These are phyloP conservation scores for Drosophila subobscura DNA, from an alignment of 1,140 invertebrate species.

Conservation along the genomic window DNA sequence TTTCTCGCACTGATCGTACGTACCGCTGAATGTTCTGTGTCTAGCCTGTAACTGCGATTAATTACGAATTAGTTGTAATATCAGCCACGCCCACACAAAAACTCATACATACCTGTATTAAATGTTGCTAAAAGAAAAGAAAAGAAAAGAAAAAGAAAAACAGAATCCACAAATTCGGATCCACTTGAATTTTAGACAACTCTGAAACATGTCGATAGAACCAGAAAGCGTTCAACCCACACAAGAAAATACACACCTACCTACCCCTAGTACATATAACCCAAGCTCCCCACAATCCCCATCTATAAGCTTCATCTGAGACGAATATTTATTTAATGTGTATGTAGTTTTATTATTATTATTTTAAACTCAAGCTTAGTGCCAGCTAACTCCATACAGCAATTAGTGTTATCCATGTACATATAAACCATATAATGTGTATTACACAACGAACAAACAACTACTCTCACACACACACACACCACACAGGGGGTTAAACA, in stretches of 20 bases:
- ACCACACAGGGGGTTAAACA: conserved; percentile 9
- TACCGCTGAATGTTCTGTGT: conserved; percentile 44
- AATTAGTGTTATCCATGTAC: conserved; percentile 51
- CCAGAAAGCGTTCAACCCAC: conserved; percentile 68
- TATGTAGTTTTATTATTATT: conserved; percentile 13
- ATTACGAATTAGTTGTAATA: conserved; percentile 37
- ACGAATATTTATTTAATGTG: conserved; percentile 8
- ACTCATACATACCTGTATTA: conserved; percentile 42
- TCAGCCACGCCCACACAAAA: conserved; percentile 4
- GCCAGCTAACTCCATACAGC: conserved; percentile 66
- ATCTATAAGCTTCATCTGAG: no score
- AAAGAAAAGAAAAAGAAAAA: conserved; percentile 31
- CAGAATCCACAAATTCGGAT: conserved; percentile 1
- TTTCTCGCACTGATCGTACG: conserved; percentile 26
- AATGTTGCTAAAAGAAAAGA: conserved; percentile 52
- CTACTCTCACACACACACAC: conserved; percentile 28
- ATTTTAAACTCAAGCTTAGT: conserved; percentile 52
- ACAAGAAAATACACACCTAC: conserved; percentile 20
- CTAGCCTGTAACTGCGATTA: conserved; percentile 32
- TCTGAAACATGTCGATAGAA: conserved; percentile 76
- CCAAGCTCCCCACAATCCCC: background rate
- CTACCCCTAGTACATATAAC: no score
- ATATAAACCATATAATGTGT: conserved; percentile 34
- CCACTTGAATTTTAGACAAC: conserved; percentile 51
- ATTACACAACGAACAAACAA: conserved; percentile 61